These are phyloP conservation scores for Eumerus sabulonum DNA, from an alignment of 2,888 invertebrate species.

Conservation along the genomic window DNA sequence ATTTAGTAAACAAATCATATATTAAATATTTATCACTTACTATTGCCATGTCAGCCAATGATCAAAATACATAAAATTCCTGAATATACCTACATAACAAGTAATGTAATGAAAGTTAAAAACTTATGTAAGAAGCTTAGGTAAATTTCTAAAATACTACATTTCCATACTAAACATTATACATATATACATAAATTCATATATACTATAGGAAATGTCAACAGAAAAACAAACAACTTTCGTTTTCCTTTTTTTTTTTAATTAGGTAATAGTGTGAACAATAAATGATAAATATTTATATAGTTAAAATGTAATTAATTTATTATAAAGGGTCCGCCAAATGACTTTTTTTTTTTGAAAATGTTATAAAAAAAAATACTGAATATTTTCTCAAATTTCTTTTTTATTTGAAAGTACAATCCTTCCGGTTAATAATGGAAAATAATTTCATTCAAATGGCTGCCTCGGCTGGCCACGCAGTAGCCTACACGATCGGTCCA, in stretches of 20 bases:
- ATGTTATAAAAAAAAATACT: no score
- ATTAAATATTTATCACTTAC: constrained; percentile 15
- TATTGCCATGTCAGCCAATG: constrained; percentile 62
- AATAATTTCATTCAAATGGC: no score
- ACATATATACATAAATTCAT: constrained; percentile 9
- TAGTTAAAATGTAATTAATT: constrained; percentile 46
- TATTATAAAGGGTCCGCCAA: constrained; percentile 29
- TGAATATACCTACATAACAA: constrained; percentile 44
- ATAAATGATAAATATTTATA: constrained; percentile 57
- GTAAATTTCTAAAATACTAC: not conserved
- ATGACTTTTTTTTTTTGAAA: no score
- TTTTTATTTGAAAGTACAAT: no score
- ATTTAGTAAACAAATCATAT: constrained; percentile 61
- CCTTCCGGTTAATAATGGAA: no score
- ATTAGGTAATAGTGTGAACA: constrained; percentile 43
- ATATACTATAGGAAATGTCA: constrained; percentile 10
- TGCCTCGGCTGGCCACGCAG: no score
- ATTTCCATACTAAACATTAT: no score
- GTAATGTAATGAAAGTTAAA: constrained; percentile 13
- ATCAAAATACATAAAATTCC: constrained; percentile 61
- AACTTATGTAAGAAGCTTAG: constrained; percentile 25
- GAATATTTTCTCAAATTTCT: no score
- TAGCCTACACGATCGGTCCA: no score
- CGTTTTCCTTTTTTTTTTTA: constrained; percentile 20
- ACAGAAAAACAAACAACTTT: no score